phyloP scores from a whole-genome alignment of 2,797 vertebrate genomes.

The Sebastes hubbsi region DNA sequence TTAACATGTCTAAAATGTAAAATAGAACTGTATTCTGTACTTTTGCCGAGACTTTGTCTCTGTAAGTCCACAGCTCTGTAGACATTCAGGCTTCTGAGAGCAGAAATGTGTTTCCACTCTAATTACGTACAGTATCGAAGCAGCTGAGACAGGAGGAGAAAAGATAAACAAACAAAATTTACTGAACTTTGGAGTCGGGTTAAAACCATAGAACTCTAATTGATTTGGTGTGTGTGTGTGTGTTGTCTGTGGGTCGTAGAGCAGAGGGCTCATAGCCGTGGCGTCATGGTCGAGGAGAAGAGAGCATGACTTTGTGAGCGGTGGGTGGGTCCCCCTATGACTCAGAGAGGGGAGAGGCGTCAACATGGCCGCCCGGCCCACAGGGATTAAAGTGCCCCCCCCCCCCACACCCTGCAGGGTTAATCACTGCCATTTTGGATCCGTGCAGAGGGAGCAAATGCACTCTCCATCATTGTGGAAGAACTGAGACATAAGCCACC shows the following conservation, averaged over 20 bases:
- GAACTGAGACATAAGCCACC: conserved; percentile 71
- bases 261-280: conserved; percentile 73
- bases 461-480: conserved; percentile 76
- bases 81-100: conserved; percentile 22
- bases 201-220: conserved; percentile 83
- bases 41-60: conserved; percentile 1
- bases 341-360: conserved; percentile 77
- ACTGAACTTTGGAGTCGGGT: conserved; percentile 72
- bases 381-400: conserved; percentile 62
- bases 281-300: conserved; percentile 77
- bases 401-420: conserved; percentile 61
- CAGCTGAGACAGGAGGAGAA: conserved; percentile 77
- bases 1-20: conserved; percentile 3
- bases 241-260: conserved; percentile 70
- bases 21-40: not conserved
- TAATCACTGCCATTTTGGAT: conserved; percentile 80
- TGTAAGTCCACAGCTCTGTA: not conserved
- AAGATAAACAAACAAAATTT: conserved; percentile 82
- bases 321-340: conserved; percentile 78
- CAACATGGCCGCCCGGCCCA: conserved; percentile 63
- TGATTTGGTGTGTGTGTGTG: conserved; percentile 76
- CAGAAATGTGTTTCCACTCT: conserved; percentile 44
- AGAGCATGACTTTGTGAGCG: conserved; percentile 77
- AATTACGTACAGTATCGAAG: conserved; percentile 80
- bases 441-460: conserved; percentile 63